phyloP scores from a whole-genome alignment of 2,113 vertebrate genomes.

The Cyprinus carpio region DNA sequence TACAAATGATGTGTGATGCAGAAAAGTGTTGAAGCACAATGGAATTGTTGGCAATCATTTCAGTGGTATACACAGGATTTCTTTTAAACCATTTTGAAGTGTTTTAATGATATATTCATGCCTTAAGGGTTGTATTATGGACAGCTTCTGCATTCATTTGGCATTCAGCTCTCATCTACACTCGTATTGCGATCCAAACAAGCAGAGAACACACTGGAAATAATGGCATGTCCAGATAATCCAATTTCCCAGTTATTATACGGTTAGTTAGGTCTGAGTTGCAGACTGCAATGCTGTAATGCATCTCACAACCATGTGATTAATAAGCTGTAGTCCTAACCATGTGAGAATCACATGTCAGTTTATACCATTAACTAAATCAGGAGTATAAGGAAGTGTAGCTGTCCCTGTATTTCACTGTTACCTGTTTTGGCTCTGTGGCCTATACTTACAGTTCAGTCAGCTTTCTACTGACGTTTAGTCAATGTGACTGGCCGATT shows the following conservation, averaged over 20 bases:
- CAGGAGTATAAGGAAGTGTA: background rate
- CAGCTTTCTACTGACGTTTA: constrained; percentile 5
- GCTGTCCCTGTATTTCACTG: background rate
- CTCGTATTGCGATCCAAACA: constrained; percentile 5
- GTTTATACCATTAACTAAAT: background rate
- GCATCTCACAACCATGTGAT: constrained; percentile 20
- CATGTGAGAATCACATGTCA: constrained; percentile 50
- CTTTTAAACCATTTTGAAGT: constrained; percentile 13
- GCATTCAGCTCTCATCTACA: constrained; percentile 27
- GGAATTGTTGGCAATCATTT: constrained; percentile 23
- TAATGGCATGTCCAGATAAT: constrained; percentile 39
- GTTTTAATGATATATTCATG: constrained; percentile 1
- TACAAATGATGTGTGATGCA: constrained; percentile 3
- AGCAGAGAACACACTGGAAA: constrained; percentile 23
- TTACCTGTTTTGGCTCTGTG: background rate
- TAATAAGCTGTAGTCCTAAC: background rate
- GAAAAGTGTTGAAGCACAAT: constrained; percentile 31
- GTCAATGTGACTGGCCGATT: background rate
- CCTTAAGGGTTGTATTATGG: constrained; percentile 16
- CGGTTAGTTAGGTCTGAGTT: constrained; percentile 34
- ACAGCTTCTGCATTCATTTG: constrained; percentile 5
- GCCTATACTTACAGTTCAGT: background rate
- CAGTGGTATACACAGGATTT: background rate
- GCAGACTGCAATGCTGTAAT: constrained; percentile 17
- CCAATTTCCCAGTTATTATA: constrained; percentile 37